A percentile compares a stretch with the other conserved stretches of the same genome.
phyloP scores from a whole-genome alignment of 1,140 invertebrate species.

The Psilanteris sp. region DNA sequence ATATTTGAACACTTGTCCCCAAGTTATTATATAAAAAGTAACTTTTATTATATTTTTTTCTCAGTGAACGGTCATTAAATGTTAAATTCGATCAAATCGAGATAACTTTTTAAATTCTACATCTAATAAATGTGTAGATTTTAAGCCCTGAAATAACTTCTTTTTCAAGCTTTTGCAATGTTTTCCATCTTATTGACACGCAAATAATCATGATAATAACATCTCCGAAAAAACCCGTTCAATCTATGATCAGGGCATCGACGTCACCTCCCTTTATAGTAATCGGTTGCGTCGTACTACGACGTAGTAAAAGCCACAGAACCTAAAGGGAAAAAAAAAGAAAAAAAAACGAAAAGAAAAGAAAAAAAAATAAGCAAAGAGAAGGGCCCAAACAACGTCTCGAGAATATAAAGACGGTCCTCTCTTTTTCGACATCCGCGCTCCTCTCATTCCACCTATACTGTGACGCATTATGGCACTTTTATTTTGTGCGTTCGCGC shows the following conservation, averaged over 20 bases:
- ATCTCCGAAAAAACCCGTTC: slow-evolving; percentile 24
- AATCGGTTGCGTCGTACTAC: slow-evolving; percentile 57
- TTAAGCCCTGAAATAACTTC: too few species aligned
- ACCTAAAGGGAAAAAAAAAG: slow-evolving; percentile 26
- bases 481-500: slow-evolving; percentile 60
- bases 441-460: slow-evolving; percentile 37
- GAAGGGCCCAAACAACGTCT: slow-evolving; percentile 46
- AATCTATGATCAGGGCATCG: slow-evolving; percentile 51
- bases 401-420: slow-evolving; percentile 59
- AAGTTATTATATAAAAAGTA: too few species aligned
- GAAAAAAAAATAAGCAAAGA: slow-evolving; percentile 7
- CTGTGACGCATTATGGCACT: slow-evolving; percentile 51
- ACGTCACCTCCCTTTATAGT: slow-evolving; percentile 60
- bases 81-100: too few species aligned
- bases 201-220: slow-evolving; percentile 40
- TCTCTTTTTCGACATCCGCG: slow-evolving; percentile 45
- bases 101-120: too few species aligned
- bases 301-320: slow-evolving; percentile 54
- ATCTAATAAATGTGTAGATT: too few species aligned
- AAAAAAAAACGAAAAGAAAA: slow-evolving; percentile 2
- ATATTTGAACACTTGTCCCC: too few species aligned
- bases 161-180: slow-evolving; percentile 3
- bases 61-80: too few species aligned
- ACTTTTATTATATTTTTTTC: too few species aligned
- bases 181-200: slow-evolving; percentile 26